Evolutionary conservation across 2,113 vertebrate genomes (phyloP), one percentile per base, ranked within the genome.

Genomic region (Hippocampus mohnikei): DNA sequence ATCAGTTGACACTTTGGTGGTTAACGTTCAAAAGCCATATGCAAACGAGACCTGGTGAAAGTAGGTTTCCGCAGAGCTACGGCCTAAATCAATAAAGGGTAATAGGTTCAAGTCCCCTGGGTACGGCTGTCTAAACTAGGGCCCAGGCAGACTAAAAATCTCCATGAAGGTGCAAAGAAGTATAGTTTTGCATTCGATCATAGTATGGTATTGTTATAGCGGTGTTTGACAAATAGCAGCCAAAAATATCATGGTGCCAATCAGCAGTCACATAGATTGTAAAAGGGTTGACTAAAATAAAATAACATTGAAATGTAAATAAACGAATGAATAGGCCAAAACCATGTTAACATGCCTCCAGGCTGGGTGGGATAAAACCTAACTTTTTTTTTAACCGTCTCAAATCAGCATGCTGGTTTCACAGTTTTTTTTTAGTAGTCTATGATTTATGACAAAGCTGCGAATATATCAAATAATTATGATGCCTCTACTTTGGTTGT

Each of bases 61-160:
- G 78, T 66, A 80, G 80, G 74, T 83, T 87, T 86, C 80, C 81
- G 78, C 78, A 70, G 2, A 9, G 75, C 81, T 74, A 46, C 72
- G 69, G 80, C 81, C 70, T 75, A 60, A 82, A 87, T 87, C 84
- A 70, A 87, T 90, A 81, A 81, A 85, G 82, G 84, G 77, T 73
- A 81, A 84, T 82, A 83, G 83, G 85, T 82, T 71, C 70, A 60
- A 66, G 71, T 85, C 81, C 72, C 79, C 2, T 9, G 60, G 77
- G 80, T 58, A 56, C 46, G 52, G 69, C 80, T 82, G 79, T 79
- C 75, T 81, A 65, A 87, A 76, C 48, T 69, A 69, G 41, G 71
- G 69, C 5, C 27, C 52, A 64, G 56, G 67, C 68, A 69, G 61
- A 81, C 75, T 80, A 83, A 85, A 80, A 65, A 81, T 16, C 68